These are phyloP conservation scores for Lordiphosa stackelbergi DNA, from an alignment of 1,140 invertebrate species.

Conservation along the genomic window DNA sequence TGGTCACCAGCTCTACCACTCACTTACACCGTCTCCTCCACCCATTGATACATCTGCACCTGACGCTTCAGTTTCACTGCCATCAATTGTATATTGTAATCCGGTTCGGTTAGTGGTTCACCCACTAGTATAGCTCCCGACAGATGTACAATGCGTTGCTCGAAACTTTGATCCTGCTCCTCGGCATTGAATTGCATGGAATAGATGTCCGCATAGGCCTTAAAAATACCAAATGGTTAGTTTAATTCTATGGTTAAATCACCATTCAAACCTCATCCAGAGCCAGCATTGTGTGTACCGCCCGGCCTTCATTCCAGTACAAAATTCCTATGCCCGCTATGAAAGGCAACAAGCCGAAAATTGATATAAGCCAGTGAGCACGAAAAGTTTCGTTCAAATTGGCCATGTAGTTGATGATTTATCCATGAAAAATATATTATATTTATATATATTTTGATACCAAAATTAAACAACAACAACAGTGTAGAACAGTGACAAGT, in stretches of 20 bases:
- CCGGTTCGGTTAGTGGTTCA: constrained; percentile 88
- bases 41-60: constrained; percentile 95
- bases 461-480: no score
- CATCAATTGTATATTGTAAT: constrained; percentile 87
- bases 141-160: constrained; percentile 87
- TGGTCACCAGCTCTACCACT: no score
- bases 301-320: constrained; percentile 87
- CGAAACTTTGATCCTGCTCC: constrained; percentile 80
- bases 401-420: constrained; percentile 40
- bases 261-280: constrained; percentile 81
- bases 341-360: constrained; percentile 81
- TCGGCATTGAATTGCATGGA: constrained; percentile 79
- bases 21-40: constrained; percentile 83
- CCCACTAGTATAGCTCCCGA: constrained; percentile 84
- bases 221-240: no score
- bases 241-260: no score
- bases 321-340: constrained; percentile 80
- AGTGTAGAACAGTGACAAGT: no score
- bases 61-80: constrained; percentile 85
- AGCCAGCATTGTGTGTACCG: constrained; percentile 84
- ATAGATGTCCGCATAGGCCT: constrained; percentile 79
- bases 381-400: constrained; percentile 80
- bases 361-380: constrained; percentile 81
- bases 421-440: no score
- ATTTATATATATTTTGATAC: no score